Conservation (phyloP, 2,888 invertebrate genomes). For the Chalcis sispes region DNA sequence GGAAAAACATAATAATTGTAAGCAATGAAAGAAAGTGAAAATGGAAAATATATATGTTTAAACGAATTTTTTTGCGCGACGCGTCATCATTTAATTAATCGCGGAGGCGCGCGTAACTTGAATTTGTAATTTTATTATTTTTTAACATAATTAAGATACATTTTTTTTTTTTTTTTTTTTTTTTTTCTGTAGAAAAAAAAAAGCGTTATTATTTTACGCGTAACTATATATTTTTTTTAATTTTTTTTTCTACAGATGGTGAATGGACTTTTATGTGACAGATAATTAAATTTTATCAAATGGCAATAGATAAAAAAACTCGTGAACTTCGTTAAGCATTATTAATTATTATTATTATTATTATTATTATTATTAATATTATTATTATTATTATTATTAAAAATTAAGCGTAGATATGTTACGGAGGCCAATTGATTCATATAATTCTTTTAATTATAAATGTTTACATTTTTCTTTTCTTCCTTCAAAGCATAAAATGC, state of each 20-base stretch:
- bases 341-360: conserved; percentile 58
- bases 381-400: conserved; percentile 51
- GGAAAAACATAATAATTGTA: too few relatives aligned
- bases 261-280: conserved; percentile 62
- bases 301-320: conserved; percentile 34
- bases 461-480: conserved; percentile 56
- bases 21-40: neutral
- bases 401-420: conserved; percentile 63
- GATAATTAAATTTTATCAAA: conserved; percentile 45
- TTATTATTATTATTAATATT: conserved; percentile 50
- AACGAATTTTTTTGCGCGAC: conserved; percentile 14
- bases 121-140: conserved; percentile 48
- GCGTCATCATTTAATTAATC: conserved; percentile 20
- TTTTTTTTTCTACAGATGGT: conserved; percentile 60
- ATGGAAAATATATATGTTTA: conserved; percentile 24
- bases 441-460: conserved; percentile 64
- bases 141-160: conserved; percentile 45
- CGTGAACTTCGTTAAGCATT: conserved; percentile 59
- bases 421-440: conserved; percentile 62
- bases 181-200: conserved; percentile 44
- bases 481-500: conserved; percentile 63
- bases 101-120: conserved; percentile 24
- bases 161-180: conserved; percentile 41
- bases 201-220: conserved; percentile 41
- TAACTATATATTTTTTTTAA: too few relatives aligned